Conservation (phyloP, 1,140 invertebrate species). For the Lordiphosa stackelbergi region DNA sequence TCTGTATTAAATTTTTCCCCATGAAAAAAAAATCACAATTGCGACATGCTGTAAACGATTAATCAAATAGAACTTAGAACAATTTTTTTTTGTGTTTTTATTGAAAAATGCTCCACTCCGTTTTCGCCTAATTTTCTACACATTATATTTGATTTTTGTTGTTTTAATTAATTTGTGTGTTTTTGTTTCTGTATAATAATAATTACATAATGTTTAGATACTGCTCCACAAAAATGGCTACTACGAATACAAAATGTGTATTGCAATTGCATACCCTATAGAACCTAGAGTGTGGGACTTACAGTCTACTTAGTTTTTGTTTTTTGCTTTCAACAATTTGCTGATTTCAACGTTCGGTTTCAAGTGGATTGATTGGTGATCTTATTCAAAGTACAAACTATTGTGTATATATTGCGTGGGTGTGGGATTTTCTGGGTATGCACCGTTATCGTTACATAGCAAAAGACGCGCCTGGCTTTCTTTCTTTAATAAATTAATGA, state of each 20-base stretch:
- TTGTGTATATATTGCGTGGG: conserved; percentile 12
- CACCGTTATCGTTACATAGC: conserved; percentile 24
- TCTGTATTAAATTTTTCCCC: too few relatives aligned
- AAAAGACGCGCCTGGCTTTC: conserved; percentile 18
- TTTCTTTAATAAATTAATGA: conserved; percentile 61
- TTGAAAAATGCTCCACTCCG: conserved; percentile 74
- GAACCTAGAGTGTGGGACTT: conserved; percentile 61
- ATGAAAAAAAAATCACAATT: too few relatives aligned
- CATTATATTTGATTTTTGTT: conserved; percentile 33
- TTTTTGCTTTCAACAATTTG: conserved; percentile 48
- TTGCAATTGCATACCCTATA: conserved; percentile 62
- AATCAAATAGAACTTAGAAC: not conserved
- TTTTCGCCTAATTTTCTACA: conserved; percentile 74
- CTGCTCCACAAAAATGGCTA: conserved; percentile 69
- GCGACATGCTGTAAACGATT: not conserved
- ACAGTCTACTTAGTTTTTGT: conserved; percentile 56
- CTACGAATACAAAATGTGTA: conserved; percentile 68
- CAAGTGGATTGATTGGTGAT: conserved; percentile 36
- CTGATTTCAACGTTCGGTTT: conserved; percentile 39
- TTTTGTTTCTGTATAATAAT: conserved; percentile 53
- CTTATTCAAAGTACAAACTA: conserved; percentile 12
- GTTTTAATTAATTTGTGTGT: conserved; percentile 20
- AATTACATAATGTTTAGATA: conserved; percentile 68
- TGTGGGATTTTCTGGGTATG: conserved; percentile 12
- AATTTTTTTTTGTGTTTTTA: conserved; percentile 65